A percentile compares a stretch with the other conserved stretches of the same genome.
These are phyloP conservation scores for Lophius piscatorius DNA, from an alignment of 2,113 vertebrate species.

Conservation along the genomic window DNA sequence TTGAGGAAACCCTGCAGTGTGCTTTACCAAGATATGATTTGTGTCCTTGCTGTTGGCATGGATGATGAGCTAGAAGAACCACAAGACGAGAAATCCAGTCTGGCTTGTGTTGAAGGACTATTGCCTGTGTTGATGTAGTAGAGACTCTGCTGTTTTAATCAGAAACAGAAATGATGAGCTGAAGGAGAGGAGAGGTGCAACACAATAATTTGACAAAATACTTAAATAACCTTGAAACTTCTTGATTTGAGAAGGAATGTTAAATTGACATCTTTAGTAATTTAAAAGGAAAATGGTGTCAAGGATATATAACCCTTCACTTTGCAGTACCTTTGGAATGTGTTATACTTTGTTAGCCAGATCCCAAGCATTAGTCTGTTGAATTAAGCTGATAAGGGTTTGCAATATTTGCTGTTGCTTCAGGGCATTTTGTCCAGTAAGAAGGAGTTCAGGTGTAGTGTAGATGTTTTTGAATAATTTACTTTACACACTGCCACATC, in stretches of 20 bases:
- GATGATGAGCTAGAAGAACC: neutral
- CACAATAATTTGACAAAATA: conserved; percentile 13
- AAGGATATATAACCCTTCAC: neutral
- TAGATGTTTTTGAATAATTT: conserved; percentile 26
- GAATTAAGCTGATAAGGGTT: conserved; percentile 80
- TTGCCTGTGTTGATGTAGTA: conserved; percentile 27
- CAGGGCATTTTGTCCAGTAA: conserved; percentile 28
- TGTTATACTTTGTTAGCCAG: conserved; percentile 66
- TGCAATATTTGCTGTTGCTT: conserved; percentile 48
- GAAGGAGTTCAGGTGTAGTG: conserved; percentile 36
- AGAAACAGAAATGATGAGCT: neutral
- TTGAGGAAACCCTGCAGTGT: too few species aligned
- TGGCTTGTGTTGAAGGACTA: conserved; percentile 7
- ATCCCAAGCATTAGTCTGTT: conserved; percentile 64
- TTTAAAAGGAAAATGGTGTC: neutral
- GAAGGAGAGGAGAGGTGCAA: neutral
- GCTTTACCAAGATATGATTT: too few species aligned
- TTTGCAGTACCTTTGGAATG: neutral
- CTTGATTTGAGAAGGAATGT: neutral
- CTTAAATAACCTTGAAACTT: neutral
- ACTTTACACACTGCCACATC: neutral
- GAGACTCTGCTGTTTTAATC: conserved; percentile 1
- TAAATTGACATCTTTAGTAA: neutral
- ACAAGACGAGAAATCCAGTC: neutral
- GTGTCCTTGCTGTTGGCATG: neutral